These are phyloP conservation scores for Acleris sparsana DNA, from an alignment of 2,888 invertebrate genomes.

Conservation along the genomic window DNA sequence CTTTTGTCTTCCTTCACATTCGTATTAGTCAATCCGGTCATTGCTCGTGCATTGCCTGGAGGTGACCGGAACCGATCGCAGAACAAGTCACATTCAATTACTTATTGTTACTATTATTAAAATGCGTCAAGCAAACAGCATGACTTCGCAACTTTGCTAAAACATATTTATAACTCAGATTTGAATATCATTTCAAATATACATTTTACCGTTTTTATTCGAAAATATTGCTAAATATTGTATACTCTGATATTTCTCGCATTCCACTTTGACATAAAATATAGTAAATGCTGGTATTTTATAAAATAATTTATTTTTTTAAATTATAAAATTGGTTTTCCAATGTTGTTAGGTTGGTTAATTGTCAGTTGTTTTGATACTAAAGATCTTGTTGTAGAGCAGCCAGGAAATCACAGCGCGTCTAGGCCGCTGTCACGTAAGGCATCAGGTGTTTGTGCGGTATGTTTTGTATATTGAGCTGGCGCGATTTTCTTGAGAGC, in stretches of 20 bases:
- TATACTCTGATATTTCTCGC: conserved; percentile 11
- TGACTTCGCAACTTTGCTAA: not conserved
- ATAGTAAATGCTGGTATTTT: conserved; percentile 14
- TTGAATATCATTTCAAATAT: too few species aligned
- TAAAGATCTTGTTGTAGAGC: not conserved
- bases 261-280: conserved; percentile 24
- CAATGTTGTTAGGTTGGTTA: not conserved
- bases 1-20: not conserved
- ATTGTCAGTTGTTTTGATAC: conserved; percentile 1
- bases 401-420: conserved; percentile 1
- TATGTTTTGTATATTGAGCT: too few species aligned
- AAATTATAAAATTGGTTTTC: not conserved
- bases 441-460: too few species aligned
- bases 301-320: conserved; percentile 2
- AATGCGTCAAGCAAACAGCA: not conserved
- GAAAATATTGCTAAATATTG: conserved; percentile 1
- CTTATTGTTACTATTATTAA: not conserved
- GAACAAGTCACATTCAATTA: not conserved
- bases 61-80: not conserved
- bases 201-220: too few species aligned
- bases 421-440: too few species aligned
- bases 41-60: not conserved
- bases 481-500: too few species aligned
- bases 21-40: not conserved
- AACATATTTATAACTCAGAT: not conserved